phyloP scores from a whole-genome alignment of 2,888 invertebrate species.

The Hybos culiciformis region DNA sequence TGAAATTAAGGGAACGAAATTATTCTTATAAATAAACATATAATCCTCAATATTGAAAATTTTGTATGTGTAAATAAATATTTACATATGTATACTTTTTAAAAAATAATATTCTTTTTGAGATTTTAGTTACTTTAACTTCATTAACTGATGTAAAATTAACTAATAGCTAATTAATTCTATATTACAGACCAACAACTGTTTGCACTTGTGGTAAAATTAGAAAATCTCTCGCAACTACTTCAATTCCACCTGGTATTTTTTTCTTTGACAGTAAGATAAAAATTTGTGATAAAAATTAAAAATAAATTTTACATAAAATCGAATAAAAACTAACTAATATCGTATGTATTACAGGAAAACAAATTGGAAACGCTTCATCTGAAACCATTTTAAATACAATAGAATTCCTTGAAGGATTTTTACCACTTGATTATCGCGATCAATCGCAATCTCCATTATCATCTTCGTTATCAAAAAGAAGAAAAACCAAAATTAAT shows the following conservation, averaged over 20 bases:
- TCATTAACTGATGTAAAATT: background rate
- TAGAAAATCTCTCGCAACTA: background rate
- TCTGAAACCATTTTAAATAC: constrained; percentile 29
- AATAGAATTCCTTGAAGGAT: constrained; percentile 30
- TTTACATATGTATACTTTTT: too few species aligned
- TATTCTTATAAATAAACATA: too few species aligned
- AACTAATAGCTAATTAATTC: too few species aligned
- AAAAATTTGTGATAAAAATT: too few species aligned
- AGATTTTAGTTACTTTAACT: background rate
- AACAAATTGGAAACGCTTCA: constrained; percentile 27
- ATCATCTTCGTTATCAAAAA: background rate
- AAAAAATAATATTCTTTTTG: too few species aligned
- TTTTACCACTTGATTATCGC: constrained; percentile 28
- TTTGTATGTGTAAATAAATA: too few species aligned
- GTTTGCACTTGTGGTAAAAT: background rate
- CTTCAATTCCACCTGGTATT: background rate
- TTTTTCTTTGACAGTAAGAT: constrained; percentile 7
- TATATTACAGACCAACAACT: too few species aligned
- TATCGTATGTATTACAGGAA: too few species aligned
- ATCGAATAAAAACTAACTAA: too few species aligned
- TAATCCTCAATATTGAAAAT: too few species aligned
- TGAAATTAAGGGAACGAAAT: too few species aligned
- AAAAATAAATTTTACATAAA: too few species aligned
- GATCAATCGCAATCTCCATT: constrained; percentile 12
- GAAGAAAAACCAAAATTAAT: constrained; percentile 7